A percentile compares a stretch with the other conserved stretches of the same genome.
These are phyloP conservation scores for Lathronympha strigana DNA, from an alignment of 2,888 invertebrate genomes.

Conservation along the genomic window DNA sequence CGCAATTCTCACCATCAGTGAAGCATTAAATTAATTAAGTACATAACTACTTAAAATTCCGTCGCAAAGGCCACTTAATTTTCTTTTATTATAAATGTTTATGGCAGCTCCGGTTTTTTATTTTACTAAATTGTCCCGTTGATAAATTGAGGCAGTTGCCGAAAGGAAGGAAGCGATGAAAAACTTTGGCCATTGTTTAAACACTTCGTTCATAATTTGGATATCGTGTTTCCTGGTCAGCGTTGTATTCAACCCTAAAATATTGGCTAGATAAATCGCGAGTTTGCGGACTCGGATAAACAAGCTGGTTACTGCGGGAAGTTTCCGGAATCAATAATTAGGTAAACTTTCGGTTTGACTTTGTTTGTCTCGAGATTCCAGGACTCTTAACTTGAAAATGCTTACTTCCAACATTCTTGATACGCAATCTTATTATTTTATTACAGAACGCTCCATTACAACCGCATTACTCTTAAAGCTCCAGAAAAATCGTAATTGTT, in stretches of 20 bases:
- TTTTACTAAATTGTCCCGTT: conserved; percentile 53
- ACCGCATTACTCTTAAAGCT: background rate
- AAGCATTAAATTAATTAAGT: conserved; percentile 32
- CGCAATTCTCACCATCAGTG: conserved; percentile 16
- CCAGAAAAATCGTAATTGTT: background rate
- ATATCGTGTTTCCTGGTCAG: conserved; percentile 63
- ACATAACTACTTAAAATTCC: conserved; percentile 37
- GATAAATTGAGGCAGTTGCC: conserved; percentile 62
- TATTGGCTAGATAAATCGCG: conserved; percentile 68
- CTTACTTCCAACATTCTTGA: background rate
- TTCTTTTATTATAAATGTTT: conserved; percentile 45
- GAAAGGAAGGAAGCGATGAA: conserved; percentile 63
- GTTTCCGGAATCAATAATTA: conserved; percentile 70
- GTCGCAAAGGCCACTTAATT: conserved; percentile 39
- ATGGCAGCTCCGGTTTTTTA: conserved; percentile 44
- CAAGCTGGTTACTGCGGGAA: conserved; percentile 59
- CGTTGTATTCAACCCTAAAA: conserved; percentile 58
- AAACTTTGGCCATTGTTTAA: conserved; percentile 69
- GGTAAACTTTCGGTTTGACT: conserved; percentile 54
- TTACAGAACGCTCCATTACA: background rate
- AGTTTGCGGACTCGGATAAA: conserved; percentile 61
- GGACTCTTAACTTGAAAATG: background rate
- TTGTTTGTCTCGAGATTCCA: conserved; percentile 20
- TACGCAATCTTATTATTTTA: background rate
- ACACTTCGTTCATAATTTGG: conserved; percentile 68